Conservation (phyloP, 2,888 invertebrate genomes). For the Griposia aprilina region DNA sequence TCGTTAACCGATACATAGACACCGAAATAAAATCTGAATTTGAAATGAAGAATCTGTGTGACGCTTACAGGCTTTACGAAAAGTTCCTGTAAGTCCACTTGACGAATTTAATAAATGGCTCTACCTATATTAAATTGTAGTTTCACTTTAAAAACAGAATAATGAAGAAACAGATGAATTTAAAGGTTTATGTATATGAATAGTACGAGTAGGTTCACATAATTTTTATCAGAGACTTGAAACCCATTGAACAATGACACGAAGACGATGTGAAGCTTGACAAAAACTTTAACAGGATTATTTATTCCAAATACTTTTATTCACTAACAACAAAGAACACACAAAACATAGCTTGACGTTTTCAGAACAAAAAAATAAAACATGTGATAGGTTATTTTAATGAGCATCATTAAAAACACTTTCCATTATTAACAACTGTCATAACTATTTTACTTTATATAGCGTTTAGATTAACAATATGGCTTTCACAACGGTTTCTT, state of each 20-base stretch:
- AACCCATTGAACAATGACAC: not conserved
- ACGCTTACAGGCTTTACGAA: not conserved
- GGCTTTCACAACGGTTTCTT: conserved; percentile 15
- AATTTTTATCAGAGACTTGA: not conserved
- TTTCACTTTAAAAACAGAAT: not conserved
- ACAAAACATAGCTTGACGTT: no score
- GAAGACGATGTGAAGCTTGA: no score
- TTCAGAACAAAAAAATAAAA: no score
- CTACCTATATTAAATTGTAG: no score
- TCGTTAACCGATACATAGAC: conserved; percentile 17
- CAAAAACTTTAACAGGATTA: no score
- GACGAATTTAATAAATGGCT: not conserved
- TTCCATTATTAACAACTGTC: no score
- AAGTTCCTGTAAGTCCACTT: not conserved
- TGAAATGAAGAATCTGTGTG: conserved; percentile 14
- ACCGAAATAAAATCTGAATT: conserved; percentile 8
- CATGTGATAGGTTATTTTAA: no score
- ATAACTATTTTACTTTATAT: not conserved
- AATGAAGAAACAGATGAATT: not conserved
- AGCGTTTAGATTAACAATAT: not conserved
- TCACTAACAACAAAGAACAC: no score
- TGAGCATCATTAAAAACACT: no score
- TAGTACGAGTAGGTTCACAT: not conserved
- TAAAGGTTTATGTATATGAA: not conserved
- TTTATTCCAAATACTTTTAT: no score